A percentile compares a stretch with the other conserved stretches of the same genome.
Conservation (phyloP, 2,888 invertebrate genomes). For the Ennomos erosarius region DNA sequence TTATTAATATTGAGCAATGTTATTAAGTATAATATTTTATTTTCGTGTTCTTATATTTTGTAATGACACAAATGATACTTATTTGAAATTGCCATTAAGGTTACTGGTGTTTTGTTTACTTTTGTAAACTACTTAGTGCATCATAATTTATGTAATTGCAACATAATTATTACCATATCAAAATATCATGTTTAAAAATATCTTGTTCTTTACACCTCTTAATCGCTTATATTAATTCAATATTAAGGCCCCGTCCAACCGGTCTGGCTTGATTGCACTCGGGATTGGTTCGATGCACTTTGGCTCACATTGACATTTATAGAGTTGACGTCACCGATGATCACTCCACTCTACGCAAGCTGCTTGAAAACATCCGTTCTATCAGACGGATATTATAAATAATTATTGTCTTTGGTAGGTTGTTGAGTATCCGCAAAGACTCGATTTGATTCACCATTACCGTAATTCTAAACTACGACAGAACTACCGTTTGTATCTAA, state of each 20-base stretch:
- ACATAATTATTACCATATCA: slow-evolving; percentile 3
- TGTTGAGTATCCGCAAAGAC: slow-evolving; percentile 4
- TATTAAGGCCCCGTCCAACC: slow-evolving; percentile 41
- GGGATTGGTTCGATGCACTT: slow-evolving; percentile 53
- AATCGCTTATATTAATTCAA: slow-evolving; percentile 40
- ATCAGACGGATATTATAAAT: slow-evolving; percentile 13
- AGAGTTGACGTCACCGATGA: slow-evolving; percentile 39
- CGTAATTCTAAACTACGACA: neutral
- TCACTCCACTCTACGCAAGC: slow-evolving; percentile 16
- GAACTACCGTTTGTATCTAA: neutral
- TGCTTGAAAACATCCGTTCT: slow-evolving; percentile 20
- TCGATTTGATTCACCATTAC: neutral
- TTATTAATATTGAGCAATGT: too few species aligned
- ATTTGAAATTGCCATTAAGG: too few species aligned
- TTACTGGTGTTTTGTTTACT: too few species aligned
- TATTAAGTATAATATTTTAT: too few species aligned
- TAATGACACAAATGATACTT: too few species aligned
- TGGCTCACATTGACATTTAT: slow-evolving; percentile 45
- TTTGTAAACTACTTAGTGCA: too few species aligned
- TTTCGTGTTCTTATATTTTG: too few species aligned
- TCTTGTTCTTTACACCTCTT: slow-evolving; percentile 37
- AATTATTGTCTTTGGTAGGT: slow-evolving; percentile 10
- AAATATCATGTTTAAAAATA: slow-evolving; percentile 17
- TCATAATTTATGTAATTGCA: slow-evolving; percentile 1
- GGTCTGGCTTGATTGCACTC: slow-evolving; percentile 46